Evolutionary conservation across 1,140 invertebrate species (phyloP), one percentile per base, ranked within the genome.

Genomic region (Scaptomyza pallida): DNA sequence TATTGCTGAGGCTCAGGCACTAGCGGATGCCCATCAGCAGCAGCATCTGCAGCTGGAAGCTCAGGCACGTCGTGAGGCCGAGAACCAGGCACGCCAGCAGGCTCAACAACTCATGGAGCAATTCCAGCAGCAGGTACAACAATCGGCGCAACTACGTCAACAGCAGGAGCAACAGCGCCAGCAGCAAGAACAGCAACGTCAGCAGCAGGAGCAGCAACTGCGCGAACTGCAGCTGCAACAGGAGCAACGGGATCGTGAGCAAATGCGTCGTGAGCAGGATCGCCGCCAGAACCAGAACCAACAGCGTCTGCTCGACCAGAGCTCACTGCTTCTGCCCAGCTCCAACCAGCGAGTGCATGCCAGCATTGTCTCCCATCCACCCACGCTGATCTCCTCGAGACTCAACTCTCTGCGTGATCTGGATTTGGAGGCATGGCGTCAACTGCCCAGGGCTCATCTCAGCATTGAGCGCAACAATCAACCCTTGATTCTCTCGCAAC

Each of bases 21-120:
- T 83, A 5, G 76, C 72, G 10, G 82, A 90, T 30, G 75, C 79
- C 0, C 77, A 85, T 23, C 69, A 75, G 5, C 79, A 78, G 12
- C 72, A 78, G 10, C 85, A 90, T 17, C 43, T 76, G 12, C 80
- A 90, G 37, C 50, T 89, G 43, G 82, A 89, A 45, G 61, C 76
- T 1, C 83, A 90, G 41, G 74, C 57, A 10, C 80, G 80, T 2
- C 64, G 70, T 2, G 81, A 85, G 2, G 65, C 89, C 5, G 89
- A 91, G 55, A 77, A 70, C 13, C 89, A 90, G 13, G 89, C 89
- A 0, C 86, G 89, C 5, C 74, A 59, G 8, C 89, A 90, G 44
- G 82, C 89, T 5, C 86, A 91, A 47, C 89, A 91, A 47, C 37
- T 91, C 30, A 91, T 90, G 86, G 89, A 91, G 16, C 89, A 91